Base-by-base conservation (phyloP, 64 coral and sea anemone genomes). In the Acropora tenuis region DNA sequence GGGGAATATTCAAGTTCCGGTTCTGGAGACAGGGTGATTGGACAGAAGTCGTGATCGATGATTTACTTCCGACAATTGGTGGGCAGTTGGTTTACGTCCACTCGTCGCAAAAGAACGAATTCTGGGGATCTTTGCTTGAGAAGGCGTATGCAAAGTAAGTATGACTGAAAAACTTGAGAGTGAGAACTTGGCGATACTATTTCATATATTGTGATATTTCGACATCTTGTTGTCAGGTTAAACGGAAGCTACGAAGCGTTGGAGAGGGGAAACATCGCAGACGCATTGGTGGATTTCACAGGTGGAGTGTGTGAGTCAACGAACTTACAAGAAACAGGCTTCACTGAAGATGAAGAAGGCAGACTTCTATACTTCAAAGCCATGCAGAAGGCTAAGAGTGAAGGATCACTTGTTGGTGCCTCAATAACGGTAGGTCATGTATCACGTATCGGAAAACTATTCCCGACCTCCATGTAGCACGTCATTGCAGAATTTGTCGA, bases 61-160 rank as follows among this genome's bases (percentile, higher is more conserved):
- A 96, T 50, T 45, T 93, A 12, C 90, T 96, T 43, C 94, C 94
- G 43, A 96, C 94, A 86, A 78, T 96, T 44, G 85, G 87, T 71
- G 91, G 91, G 44, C 88, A 93, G 80, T 78, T 96, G 78, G 77
- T 96, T 0, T 96, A 90, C 79, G 87, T 96, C 1, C 90, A 92
- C 74, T 96, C 94, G 8, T 90, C 78, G 58, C 79, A 88, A 42
- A 90, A 60, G 71, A 96, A 96, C 79, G 94, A 96, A 61, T 96
- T 96, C 76, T 96, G 94, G 94, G 92, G 94, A 86, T 87, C 94
- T n/a, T 74, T 96, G 67, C 42, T 96, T 44, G 94, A 96, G 78
- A 96, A 96, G 80, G 90, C 94, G 4, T 96, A 96, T 89, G 94
- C 94, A 48, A 96, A 96, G 94, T 96, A 86, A n/a, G 84, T 92